Conservation (phyloP, 1,140 invertebrate species). For the Apolygus lucorum region DNA sequence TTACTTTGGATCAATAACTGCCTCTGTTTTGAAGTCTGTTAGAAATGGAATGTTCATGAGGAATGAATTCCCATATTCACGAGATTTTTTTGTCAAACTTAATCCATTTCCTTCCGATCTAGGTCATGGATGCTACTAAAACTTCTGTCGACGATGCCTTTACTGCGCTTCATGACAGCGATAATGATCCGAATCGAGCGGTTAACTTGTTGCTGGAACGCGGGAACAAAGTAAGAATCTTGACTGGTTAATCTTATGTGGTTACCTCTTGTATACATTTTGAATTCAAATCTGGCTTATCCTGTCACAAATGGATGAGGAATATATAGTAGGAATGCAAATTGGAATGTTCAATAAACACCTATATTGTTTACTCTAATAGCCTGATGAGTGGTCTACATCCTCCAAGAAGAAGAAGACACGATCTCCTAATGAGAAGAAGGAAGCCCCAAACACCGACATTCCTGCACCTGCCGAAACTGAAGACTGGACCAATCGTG, state of each 20-base stretch:
- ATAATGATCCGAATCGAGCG: slow-evolving; percentile 65
- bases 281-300: no score
- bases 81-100: not conserved
- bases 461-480: slow-evolving; percentile 31
- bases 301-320: no score
- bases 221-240: slow-evolving; percentile 38
- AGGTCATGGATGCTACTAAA: slow-evolving; percentile 70
- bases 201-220: slow-evolving; percentile 67
- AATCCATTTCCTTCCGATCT: no score
- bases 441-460: slow-evolving; percentile 28
- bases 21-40: no score
- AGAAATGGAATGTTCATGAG: no score
- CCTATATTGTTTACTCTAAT: no score
- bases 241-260: not conserved
- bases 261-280: not conserved
- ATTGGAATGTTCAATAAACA: no score
- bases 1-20: no score
- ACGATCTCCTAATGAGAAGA: slow-evolving; percentile 42
- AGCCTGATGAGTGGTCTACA: slow-evolving; percentile 55
- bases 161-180: slow-evolving; percentile 70
- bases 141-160: slow-evolving; percentile 72
- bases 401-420: slow-evolving; percentile 75
- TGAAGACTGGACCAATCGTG: slow-evolving; percentile 39
- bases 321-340: no score
- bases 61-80: no score